Evolutionary conservation across 35 echinoderm and acorn worm genomes (phyloP), one percentile per base, ranked within the genome.

Genomic region (Apostichopus japonicus): DNA sequence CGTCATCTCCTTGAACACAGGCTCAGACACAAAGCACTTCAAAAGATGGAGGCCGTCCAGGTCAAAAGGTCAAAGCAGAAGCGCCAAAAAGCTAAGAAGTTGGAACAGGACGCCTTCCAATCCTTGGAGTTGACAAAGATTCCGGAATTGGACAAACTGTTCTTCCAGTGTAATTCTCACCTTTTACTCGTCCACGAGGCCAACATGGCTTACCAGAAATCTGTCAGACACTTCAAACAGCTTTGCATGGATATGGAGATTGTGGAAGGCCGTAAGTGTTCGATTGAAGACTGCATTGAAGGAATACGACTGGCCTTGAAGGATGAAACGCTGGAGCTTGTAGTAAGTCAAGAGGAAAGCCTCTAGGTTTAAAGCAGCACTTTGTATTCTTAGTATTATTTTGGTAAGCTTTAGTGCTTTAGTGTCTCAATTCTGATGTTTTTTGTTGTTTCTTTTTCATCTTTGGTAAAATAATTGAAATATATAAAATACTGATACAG

Each of bases 201-300:
- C 53, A 92, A 78, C 16, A 86, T 93, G 14, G 95, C 86, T 1
- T 96, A 93, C 87, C 11, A 51, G 54, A 90, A 95, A 21, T 87
- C 97, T 10, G 44, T 99, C 15, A 90, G 87, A 52, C 91, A 92
- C 63, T 99, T 99, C 51, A 99, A 96, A 78, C 83, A 54, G 62
- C 80, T 92, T 22, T 99, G 97, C 59, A 79, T 94, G 13, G 75
- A 87, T 10, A 92, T 91, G 6, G 97, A 82, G 58, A 65, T 99
- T 15, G 93, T 96, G 8, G 88, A 86, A 25, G 72, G 83, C 11
- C 79, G 87, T 10, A 99, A 96, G 76, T 91, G 90, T 27, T 96
- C 95, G 0, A 88, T 99, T n/a, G 97, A 99, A 90, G 97, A 99
- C 73, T 99, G 97, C 56, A 94, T 99, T 24, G 90, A 80, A 2